Evolutionary conservation across 2,888 invertebrate genomes (phyloP), one percentile per base, ranked within the genome.

Genomic region (Polia nebulosa): DNA sequence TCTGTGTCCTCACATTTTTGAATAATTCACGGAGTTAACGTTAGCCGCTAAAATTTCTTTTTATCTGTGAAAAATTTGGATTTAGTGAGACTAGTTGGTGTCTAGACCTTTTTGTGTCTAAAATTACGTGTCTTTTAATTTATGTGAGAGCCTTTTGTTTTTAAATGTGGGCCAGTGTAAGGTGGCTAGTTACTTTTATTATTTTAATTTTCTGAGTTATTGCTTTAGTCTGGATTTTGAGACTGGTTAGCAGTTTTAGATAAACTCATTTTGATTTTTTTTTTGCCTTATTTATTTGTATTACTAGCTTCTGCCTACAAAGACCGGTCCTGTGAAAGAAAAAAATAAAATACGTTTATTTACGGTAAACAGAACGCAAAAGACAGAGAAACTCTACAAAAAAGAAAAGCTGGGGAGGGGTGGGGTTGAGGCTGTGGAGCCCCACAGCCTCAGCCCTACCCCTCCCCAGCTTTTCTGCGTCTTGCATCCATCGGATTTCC

Each of bases 71-170:
- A 68, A 67, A 44, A 58, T 53, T 51, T 3, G 27, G 45, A 25
- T 44, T 55, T 58, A 15, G 55, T 45, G 32, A 22, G 29, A 3
- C 11, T 55, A 32, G 53, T 45, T 29, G 7, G 25, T 59, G 34
- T n/a, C 45, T 60, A 65, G 41, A 17, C 34, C 44, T 74, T 74
- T 74, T 74, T 76, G 67, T 45, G 58, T n/a, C 13, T 20, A 2
- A 59, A 51, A 67, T 74, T 58, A n/a, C 27, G n/a, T 27, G 29
- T 36, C 36, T 22, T 73, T 73, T 73, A 34, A 75, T 72, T 78
- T 66, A 55, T 59, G 57, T 49, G 3, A 1, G 1, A 39, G 51
- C 6, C 22, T 9, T 56, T 59, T 63, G 41, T 41, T 25, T 25
- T 20, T 13, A 22, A 76, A 25, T 59, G 27, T 39, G 27, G 11